Percentiles rank a stretch among this genome's conserved stretches.
Conservation (phyloP, 2,113 vertebrate species). For the Rhombomys opimus region DNA sequence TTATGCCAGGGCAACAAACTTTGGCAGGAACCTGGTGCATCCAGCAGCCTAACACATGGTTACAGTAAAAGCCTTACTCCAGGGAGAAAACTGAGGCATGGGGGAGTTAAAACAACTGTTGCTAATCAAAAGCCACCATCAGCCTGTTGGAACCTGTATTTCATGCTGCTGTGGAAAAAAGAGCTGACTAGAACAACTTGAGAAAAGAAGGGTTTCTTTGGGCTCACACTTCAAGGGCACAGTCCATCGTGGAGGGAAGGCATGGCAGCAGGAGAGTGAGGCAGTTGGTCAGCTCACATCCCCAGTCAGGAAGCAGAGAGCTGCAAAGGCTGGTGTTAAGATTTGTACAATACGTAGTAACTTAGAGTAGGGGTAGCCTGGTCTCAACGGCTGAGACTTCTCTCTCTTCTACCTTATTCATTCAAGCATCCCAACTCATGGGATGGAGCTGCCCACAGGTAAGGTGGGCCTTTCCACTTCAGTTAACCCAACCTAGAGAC, state of each 20-base stretch:
- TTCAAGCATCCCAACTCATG: not conserved
- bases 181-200: not conserved
- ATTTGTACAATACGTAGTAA: not conserved
- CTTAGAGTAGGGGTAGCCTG: not conserved
- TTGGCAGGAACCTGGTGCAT: fast-evolving
- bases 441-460: not conserved
- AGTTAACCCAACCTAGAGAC: not conserved
- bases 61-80: not conserved
- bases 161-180: not conserved
- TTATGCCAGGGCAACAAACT: fast-evolving
- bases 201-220: not conserved
- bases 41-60: no score
- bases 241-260: not conserved
- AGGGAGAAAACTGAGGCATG: not conserved
- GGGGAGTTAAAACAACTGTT: not conserved
- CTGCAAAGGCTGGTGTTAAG: not conserved
- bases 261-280: fast-evolving
- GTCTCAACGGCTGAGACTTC: not conserved
- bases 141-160: not conserved
- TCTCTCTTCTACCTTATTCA: not conserved
- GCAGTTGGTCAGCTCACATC: no score
- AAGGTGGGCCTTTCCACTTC: not conserved
- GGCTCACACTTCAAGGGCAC: not conserved
- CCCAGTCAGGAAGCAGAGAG: not conserved
- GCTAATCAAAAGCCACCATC: not conserved